A percentile compares a stretch with the other conserved stretches of the same genome.
Conservation (phyloP, 1,140 invertebrate species). For the Achroia grisella region DNA sequence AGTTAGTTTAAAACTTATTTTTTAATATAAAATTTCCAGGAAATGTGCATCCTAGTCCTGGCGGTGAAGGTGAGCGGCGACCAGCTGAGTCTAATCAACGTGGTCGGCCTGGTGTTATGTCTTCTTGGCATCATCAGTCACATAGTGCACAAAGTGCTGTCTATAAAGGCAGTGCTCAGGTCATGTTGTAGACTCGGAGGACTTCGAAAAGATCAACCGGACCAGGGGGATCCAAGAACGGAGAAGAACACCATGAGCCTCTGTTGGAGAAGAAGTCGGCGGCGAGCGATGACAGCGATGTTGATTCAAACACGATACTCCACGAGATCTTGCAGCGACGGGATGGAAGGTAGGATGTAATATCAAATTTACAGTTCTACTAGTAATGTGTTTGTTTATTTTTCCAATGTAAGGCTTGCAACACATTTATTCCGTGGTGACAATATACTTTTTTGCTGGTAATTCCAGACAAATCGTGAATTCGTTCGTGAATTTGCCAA, state of each 20-base stretch:
- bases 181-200: slow-evolving; percentile 37
- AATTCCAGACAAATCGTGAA: too few relatives aligned
- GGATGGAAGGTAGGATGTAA: slow-evolving; percentile 35
- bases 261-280: slow-evolving; percentile 47
- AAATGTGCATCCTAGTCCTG: slow-evolving; percentile 90
- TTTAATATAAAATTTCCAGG: slow-evolving; percentile 78
- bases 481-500: too few relatives aligned
- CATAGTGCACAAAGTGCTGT: slow-evolving; percentile 83
- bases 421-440: too few relatives aligned
- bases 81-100: slow-evolving; percentile 86
- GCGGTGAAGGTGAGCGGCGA: slow-evolving; percentile 92
- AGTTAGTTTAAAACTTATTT: slow-evolving; percentile 32
- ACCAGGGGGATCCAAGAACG: slow-evolving; percentile 24
- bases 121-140: slow-evolving; percentile 92
- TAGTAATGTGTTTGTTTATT: too few relatives aligned
- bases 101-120: slow-evolving; percentile 90
- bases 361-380: too few relatives aligned
- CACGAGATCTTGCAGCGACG: slow-evolving; percentile 59
- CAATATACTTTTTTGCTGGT: too few relatives aligned
- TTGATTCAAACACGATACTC: slow-evolving; percentile 54
- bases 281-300: slow-evolving; percentile 52
- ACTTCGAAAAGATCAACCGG: slow-evolving; percentile 33
- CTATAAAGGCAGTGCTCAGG: slow-evolving; percentile 48
- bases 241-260: slow-evolving; percentile 42
- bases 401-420: too few relatives aligned